Evolutionary conservation across 2,113 vertebrate species (phyloP), one percentile per base, ranked within the genome.

Genomic region (Thalassarche chlororhynchos): DNA sequence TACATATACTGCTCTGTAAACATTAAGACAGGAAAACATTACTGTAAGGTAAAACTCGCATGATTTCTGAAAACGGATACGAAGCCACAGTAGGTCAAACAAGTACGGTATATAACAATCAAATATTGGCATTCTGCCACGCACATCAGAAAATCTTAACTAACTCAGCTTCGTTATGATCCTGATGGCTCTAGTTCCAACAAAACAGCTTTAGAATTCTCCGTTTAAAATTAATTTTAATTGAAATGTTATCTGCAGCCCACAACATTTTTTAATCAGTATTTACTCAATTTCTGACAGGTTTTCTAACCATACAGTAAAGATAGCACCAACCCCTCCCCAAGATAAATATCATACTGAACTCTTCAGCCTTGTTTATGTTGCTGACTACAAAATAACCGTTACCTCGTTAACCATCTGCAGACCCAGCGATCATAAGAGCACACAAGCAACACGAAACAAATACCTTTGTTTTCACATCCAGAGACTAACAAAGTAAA

Each of bases 211-310:
- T 66, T 42, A 57, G 23, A 94, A 85, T 23, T 64, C 36, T 84
- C 69, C 34, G 12, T 64, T 95, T 91, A 72, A 89, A 95, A 34
- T 47, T 90, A 66, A 74, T 65, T 93, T 58, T 23, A 79, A 89
- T 47, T 42, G 17, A 96, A 90, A 25, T 20, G 6, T 25, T 54
- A 70, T 28, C 69, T 87, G 42, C 64, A 81, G 80, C 47, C 75
- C 74, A 94, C 69, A 89, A 65, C 2, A 57, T 40, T 94, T 92
- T 93, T 84, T 19, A 75, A 86, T 87, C 91, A 84, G 76, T 79
- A 72, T 81, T 88, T 96, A 93, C 84, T 93, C 80, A 14, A 58
- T 55, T 95, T 89, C 58, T 96, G 66, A 40, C 72, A 51, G 20
- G 17, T 55, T 96, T 96, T 57, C 29, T n/a, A 87, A 92, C 32